These are phyloP conservation scores for Onthophagus sagittarius DNA, from an alignment of 2,888 invertebrate genomes.

Conservation along the genomic window DNA sequence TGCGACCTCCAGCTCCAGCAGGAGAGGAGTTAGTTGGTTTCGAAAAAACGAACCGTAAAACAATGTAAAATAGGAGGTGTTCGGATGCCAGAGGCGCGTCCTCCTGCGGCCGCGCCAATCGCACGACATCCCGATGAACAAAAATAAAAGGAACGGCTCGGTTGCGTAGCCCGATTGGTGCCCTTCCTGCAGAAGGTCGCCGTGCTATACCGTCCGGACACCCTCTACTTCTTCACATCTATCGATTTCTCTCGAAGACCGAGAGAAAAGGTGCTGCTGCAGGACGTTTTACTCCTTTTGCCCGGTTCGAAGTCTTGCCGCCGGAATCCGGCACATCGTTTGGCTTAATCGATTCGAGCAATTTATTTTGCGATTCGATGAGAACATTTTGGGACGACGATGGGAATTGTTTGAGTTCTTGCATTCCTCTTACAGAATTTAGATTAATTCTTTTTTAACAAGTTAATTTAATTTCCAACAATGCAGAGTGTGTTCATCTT, in stretches of 20 bases:
- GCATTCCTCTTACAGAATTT: neutral
- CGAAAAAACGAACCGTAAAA: conserved; percentile 25
- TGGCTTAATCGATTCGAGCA: neutral
- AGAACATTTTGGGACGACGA: neutral
- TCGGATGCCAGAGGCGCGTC: conserved; percentile 24
- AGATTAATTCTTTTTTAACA: neutral
- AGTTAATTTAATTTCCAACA: neutral
- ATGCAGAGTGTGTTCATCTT: neutral
- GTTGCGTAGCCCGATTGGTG: conserved; percentile 32
- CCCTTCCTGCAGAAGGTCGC: conserved; percentile 19
- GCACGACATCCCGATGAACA: conserved; percentile 37
- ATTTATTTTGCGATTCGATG: neutral
- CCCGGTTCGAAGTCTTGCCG: neutral
- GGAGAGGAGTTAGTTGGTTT: neutral
- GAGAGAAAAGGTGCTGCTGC: neutral
- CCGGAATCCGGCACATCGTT: neutral
- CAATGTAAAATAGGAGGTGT: conserved; percentile 36
- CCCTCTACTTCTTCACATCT: neutral
- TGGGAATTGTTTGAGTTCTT: neutral
- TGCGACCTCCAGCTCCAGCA: neutral
- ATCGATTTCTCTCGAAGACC: conserved; percentile 1
- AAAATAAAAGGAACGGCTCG: conserved; percentile 39
- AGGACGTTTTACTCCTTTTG: conserved; percentile 5
- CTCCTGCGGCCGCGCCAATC: conserved; percentile 34
- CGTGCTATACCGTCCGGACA: conserved; percentile 22